phyloP scores from a whole-genome alignment of 2,888 invertebrate genomes.

The Drosophila silvestris region DNA sequence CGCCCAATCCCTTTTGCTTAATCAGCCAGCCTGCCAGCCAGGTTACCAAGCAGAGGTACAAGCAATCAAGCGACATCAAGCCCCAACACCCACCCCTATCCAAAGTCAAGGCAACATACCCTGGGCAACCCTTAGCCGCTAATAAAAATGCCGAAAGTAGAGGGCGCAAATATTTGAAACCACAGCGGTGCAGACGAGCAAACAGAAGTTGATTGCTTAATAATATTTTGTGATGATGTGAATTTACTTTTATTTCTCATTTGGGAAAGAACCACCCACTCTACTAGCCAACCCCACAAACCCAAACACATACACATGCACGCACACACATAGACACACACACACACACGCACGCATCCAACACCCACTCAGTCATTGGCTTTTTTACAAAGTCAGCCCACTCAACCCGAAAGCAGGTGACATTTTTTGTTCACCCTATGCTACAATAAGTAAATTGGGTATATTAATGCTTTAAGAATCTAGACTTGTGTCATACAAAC shows the following conservation, averaged over 20 bases:
- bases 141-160: constrained; percentile 42
- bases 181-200: constrained; percentile 58
- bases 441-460: neutral
- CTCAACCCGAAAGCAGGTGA: constrained; percentile 62
- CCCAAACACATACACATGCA: neutral
- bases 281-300: neutral
- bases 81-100: neutral
- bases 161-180: constrained; percentile 42
- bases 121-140: constrained; percentile 39
- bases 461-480: neutral
- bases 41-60: constrained; percentile 38
- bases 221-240: constrained; percentile 83
- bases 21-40: constrained; percentile 60
- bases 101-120: constrained; percentile 2
- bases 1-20: constrained; percentile 74
- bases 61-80: constrained; percentile 31
- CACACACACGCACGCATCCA: neutral
- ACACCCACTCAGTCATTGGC: constrained; percentile 57
- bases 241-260: constrained; percentile 82
- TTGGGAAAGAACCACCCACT: constrained; percentile 58
- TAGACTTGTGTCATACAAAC: neutral
- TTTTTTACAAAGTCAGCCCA: constrained; percentile 62
- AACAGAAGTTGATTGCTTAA: constrained; percentile 80
- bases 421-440: constrained; percentile 35
- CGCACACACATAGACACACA: neutral